phyloP scores from a whole-genome alignment of 2,797 vertebrate species.

The Emydoidea blandingii region DNA sequence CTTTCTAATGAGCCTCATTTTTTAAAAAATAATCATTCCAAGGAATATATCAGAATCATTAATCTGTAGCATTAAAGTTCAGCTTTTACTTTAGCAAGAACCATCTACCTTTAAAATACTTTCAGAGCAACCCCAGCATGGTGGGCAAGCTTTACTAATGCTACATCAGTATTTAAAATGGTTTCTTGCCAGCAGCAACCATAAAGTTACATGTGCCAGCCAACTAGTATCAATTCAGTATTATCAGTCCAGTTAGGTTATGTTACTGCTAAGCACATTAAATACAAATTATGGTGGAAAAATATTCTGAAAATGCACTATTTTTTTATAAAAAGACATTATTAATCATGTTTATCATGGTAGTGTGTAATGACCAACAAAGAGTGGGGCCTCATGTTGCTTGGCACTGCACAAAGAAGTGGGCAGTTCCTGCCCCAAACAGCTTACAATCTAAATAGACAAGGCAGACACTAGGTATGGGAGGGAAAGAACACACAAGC shows the following conservation, averaged over 20 bases:
- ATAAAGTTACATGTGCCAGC: neutral
- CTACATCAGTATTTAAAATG: neutral
- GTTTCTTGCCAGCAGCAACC: neutral
- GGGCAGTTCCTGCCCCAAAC: neutral
- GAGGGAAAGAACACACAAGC: neutral
- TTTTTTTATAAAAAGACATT: neutral
- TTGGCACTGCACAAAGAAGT: neutral
- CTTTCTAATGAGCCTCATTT: neutral
- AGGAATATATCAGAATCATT: neutral
- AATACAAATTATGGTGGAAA: neutral
- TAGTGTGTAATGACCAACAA: neutral
- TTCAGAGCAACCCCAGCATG: neutral
- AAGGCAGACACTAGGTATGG: neutral
- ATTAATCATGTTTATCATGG: neutral
- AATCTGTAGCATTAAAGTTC: neutral
- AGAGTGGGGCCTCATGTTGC: neutral
- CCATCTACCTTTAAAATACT: neutral
- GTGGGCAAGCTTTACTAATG: rapidly evolving
- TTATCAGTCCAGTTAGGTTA: neutral
- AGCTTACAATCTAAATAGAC: neutral
- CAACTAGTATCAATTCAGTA: neutral
- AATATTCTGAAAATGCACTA: neutral
- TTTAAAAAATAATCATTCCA: neutral
- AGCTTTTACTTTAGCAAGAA: neutral
- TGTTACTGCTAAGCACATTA: neutral